phyloP scores from a whole-genome alignment of 2,797 vertebrate species.

The Enteromius treurensis region DNA sequence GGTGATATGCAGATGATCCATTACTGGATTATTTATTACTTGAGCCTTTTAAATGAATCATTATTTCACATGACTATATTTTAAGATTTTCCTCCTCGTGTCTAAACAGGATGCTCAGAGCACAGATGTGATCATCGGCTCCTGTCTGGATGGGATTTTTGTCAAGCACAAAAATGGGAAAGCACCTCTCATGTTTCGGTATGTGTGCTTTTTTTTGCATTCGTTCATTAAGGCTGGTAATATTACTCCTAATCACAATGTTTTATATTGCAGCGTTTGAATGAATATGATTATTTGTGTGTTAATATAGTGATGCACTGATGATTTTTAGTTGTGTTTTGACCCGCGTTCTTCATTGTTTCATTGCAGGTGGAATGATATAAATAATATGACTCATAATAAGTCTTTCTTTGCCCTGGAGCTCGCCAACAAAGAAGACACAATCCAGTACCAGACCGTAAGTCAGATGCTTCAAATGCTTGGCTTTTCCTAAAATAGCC shows the following conservation, averaged over 20 bases:
- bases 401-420: conserved; percentile 96
- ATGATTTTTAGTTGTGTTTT: background rate
- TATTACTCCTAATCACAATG: background rate
- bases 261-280: background rate
- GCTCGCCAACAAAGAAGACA: conserved; percentile 94
- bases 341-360: conserved; percentile 60
- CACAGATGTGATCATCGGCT: conserved; percentile 89
- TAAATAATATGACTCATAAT: conserved; percentile 98
- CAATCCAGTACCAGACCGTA: conserved; percentile 97
- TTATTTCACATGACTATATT: background rate
- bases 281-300: background rate
- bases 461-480: conserved; percentile 71
- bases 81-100: background rate
- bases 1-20: background rate
- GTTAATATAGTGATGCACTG: background rate
- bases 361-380: conserved; percentile 92
- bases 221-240: background rate
- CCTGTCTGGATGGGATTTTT: conserved; percentile 95
- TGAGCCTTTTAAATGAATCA: background rate
- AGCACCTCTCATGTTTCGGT: conserved; percentile 90
- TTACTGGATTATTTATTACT: background rate
- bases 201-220: conserved; percentile 41
- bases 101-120: conserved; percentile 90
- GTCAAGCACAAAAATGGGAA: conserved; percentile 94
- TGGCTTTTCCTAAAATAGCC: conserved; percentile 54